Conservation (phyloP, 2,888 invertebrate species). For the Clitarchus hookeri region DNA sequence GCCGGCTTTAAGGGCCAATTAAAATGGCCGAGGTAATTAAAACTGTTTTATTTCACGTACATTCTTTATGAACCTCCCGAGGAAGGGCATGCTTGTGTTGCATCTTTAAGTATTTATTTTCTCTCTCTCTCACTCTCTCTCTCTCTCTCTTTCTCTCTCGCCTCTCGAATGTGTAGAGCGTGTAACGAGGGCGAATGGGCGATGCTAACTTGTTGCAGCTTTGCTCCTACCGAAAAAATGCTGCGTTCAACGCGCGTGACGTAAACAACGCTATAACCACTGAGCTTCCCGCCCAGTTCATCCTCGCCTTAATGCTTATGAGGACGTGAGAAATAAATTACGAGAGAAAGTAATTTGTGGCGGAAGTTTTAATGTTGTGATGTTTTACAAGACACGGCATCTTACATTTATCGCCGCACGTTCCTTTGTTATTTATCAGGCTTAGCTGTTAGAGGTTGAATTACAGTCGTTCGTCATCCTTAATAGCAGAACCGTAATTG, state of each 20-base stretch:
- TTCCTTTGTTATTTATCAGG: neutral
- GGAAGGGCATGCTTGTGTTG: neutral
- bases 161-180: neutral
- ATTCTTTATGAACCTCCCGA: neutral
- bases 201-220: neutral
- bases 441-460: neutral
- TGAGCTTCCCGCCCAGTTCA: too few relatives aligned
- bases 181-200: neutral
- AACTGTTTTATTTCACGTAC: conserved; percentile 4
- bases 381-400: neutral
- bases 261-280: neutral
- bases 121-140: too few relatives aligned
- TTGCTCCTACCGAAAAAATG: neutral
- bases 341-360: too few relatives aligned
- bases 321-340: too few relatives aligned
- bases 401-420: conserved; percentile 3
- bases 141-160: neutral
- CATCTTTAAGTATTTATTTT: neutral
- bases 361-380: neutral
- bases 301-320: too few relatives aligned
- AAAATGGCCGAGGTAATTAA: conserved; percentile 2
- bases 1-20: neutral
- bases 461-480: too few relatives aligned
- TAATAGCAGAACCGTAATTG: too few relatives aligned
- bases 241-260: neutral